Base-by-base conservation (phyloP, 2,797 vertebrate species). In the Chromis chromis region DNA sequence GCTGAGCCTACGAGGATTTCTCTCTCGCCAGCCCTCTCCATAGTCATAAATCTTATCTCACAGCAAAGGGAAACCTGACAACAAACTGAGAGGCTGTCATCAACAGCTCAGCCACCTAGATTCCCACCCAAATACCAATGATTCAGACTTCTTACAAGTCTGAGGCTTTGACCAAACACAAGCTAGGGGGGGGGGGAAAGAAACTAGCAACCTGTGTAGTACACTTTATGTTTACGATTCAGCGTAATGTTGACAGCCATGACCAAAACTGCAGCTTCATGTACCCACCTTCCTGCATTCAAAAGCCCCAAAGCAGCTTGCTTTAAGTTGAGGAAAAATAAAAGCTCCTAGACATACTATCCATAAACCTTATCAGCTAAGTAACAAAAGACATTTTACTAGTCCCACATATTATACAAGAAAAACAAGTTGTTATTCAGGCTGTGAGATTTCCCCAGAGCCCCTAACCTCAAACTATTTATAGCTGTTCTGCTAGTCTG, bases 351-450 rank as follows among this genome's bases (percentile, higher is more conserved):
- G 59, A 70, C 52, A 49, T 25, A 49, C 54, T 49, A 71, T 72
- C 61, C 17, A 49, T 31, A 87, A 83, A 79, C 36, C 67, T 79
- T 72, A 84, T 82, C 71, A 81, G 76, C 68, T 13, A 21, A 57
- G 56, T 39, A 74, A 90, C 85, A 84, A 84, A 90, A 57, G 53
- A 81, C 61, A 84, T 90, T 82, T 80, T 81, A 83, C 60, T 74
- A 65, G 84, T 79, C 46, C 60, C 49, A 60, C 79, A 70, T 70
- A 83, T 86, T 79, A 83, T 60, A 89, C 83, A 84, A 80, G 87
- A 74, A 92, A 92, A 93, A 91, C 86, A 90, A 89, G 85, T 86
- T 90, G 89, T 92, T 93, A 87, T 92, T 89, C 84, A 88, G 85
- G 73, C 81, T 81, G 81, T 54, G 83, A 86, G 86, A 87, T 86